Conservation (phyloP, 2,888 invertebrate genomes). For the Mesopsocus fuscifrons region DNA sequence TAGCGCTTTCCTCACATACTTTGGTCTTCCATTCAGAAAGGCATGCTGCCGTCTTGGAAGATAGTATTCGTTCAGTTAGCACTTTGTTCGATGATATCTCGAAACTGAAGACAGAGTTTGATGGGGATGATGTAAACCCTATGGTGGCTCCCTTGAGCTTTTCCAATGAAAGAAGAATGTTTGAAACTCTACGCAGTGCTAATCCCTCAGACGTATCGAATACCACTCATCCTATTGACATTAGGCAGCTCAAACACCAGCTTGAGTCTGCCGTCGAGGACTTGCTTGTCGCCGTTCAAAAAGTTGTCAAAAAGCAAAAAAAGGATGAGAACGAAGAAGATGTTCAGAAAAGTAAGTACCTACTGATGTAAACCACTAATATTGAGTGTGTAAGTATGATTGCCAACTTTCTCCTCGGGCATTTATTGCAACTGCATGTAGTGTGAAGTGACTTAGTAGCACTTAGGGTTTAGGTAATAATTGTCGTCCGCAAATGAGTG, state of each 20-base stretch:
- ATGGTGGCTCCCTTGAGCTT: neutral
- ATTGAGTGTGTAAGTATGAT: too few species aligned
- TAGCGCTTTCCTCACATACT: neutral
- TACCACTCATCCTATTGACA: neutral
- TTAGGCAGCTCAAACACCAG: too few species aligned
- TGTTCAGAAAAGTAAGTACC: too few species aligned
- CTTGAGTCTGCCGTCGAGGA: neutral
- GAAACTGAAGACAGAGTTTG: constrained; percentile 17
- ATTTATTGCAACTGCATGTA: too few species aligned
- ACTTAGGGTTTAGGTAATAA: too few species aligned
- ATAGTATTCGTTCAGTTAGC: neutral
- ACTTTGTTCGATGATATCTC: constrained; percentile 19
- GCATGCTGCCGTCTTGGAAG: neutral
- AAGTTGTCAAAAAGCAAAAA: neutral
- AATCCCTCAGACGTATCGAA: neutral
- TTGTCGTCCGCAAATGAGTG: too few species aligned
- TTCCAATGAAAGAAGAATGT: neutral
- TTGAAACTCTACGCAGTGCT: neutral
- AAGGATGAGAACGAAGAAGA: too few species aligned
- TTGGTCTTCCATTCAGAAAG: neutral
- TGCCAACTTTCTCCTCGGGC: too few species aligned
- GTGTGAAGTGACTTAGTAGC: too few species aligned
- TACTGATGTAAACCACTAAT: too few species aligned
- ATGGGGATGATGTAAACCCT: neutral
- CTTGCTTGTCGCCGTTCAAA: neutral